These are phyloP conservation scores for Schlechtendalia chinensis DNA, from an alignment of 1,140 invertebrate species.

Conservation along the genomic window DNA sequence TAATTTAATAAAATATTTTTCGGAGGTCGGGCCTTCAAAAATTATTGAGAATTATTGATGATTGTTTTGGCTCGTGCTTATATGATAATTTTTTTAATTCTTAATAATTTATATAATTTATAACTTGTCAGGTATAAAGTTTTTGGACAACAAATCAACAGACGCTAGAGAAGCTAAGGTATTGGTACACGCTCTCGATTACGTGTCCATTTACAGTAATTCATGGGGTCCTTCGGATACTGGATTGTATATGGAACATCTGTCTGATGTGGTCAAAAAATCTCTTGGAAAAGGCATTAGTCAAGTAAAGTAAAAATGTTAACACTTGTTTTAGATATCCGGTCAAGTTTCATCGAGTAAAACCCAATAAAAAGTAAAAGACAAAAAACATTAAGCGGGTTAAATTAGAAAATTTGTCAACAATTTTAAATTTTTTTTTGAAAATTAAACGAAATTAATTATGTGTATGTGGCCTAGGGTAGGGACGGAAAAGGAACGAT, in stretches of 20 bases:
- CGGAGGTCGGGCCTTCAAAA: no score
- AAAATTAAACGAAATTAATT: no score
- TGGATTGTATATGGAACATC: slow-evolving; percentile 83
- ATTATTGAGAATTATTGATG: no score
- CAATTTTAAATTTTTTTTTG: no score
- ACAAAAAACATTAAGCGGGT: no score
- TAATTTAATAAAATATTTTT: no score
- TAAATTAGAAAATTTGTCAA: no score
- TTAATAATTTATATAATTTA: not conserved
- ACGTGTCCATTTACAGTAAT: slow-evolving; percentile 84
- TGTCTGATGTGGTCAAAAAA: slow-evolving; percentile 68
- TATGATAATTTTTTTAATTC: no score
- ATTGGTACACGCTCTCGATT: slow-evolving; percentile 64
- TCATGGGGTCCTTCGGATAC: slow-evolving; percentile 90
- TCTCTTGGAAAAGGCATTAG: slow-evolving; percentile 65
- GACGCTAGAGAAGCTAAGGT: slow-evolving; percentile 82
- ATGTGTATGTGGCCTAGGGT: slow-evolving; percentile 62
- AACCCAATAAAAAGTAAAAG: no score
- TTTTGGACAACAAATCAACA: slow-evolving; percentile 87
- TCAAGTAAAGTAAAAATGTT: slow-evolving; percentile 60
- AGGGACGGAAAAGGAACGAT: slow-evolving; percentile 78
- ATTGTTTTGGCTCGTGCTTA: no score
- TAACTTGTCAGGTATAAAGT: slow-evolving; percentile 67
- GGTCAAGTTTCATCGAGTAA: no score
- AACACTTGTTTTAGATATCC: no score